Base-by-base conservation (phyloP, 2,888 invertebrate genomes). In the Acleris cristana region DNA sequence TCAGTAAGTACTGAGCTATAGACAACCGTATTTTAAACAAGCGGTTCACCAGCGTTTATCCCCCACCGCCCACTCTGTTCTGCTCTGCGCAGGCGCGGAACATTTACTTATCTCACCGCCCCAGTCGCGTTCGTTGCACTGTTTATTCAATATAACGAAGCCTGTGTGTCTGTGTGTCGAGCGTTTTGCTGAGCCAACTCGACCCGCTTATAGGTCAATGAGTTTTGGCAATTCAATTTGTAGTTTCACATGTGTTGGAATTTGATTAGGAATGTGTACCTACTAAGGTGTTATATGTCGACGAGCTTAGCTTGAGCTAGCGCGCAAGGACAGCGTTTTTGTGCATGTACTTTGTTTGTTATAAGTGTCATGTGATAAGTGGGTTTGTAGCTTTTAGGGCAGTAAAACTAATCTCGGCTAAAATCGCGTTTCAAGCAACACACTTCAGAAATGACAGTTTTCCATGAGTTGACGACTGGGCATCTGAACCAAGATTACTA, bases 121-220 rank as follows among this genome's bases (percentile, higher is more conserved):
- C 5, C 66, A 67, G 66, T 57, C 14, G 23, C 40, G 49, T 51
- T 60, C 40, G 49, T 19, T 62, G 65, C 60, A 62, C 62, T 57
- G 66, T 67, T 67, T 57, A 58, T 62, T 57, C 66, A 57, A 58
- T 67, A 67, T 58, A 67, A 67, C 62, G 62, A 66, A 56, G 53
- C 44, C 54, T 34, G 23, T 45, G 34, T 55, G 54, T 30, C 45
- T 55, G 55, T 40, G 60, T 55, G 55, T 40, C 5, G 60, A 18
- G 40, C 16, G 52, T 21, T 51, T 16, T 34, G 51, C 44, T 55
- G 30, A 12, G 48, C 18, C 18, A 19, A 19, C 10, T 19, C 51
- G 7, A 52, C 16, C 18, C 7, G 48, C 48, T n/a, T 48, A 21
- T 45, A 14, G 14, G 44, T n/a, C 57, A 23, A 57, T 45, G 23